Base-by-base conservation (phyloP, 92 coral and sea anemone genomes). In the Isaurus tuberculatus region DNA sequence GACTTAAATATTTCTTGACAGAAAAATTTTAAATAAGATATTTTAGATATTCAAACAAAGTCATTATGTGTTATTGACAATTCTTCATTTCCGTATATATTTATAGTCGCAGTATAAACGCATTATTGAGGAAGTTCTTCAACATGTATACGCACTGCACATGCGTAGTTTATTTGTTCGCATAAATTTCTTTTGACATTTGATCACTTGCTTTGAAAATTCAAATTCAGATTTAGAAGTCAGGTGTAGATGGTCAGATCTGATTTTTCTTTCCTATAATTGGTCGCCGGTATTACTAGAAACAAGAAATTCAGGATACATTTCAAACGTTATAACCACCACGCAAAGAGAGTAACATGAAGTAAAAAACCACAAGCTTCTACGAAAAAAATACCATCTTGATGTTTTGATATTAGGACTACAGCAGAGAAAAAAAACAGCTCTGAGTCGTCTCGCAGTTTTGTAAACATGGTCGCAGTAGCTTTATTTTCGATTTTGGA, bases 401-500 rank as follows among this genome's bases (percentile, higher is more conserved):
- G 33, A 17, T 63, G 31, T 63, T 63, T 63, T 63, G 63, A 26
- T 63, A 27, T 29, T 29, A 15, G 31, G 6, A 29, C 29, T 22
- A 63, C 69, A 27, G 27, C 69, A 63, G 4, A n/a, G n/a, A n/a
- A n/a, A 5, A 57, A 57, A 63, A 63, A 63, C 68, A 23, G 27
- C 25, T n/a, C n/a, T 5, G 23, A 71, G 26, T 43, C 20, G 55
- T 16, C 17, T 20, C 57, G 31, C 55, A 40, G 58, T 71, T 8
- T 40, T 28, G 29, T 2, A 40, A 58, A 79, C 42, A 81, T 83
- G 32, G 87, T 75, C 11, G 78, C 83, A 0, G 91, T 36, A 57
- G 88, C 81, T 25, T 9, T 84, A 8, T 70, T 93, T 60, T 88
- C 97, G 17, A 71, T 89, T 29, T 61, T 91, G 27, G 93, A 91